Percentiles rank a stretch among this genome's conserved stretches.
Conservation (phyloP, 2,888 invertebrate species). For the Tanytarsus gracilentus region DNA sequence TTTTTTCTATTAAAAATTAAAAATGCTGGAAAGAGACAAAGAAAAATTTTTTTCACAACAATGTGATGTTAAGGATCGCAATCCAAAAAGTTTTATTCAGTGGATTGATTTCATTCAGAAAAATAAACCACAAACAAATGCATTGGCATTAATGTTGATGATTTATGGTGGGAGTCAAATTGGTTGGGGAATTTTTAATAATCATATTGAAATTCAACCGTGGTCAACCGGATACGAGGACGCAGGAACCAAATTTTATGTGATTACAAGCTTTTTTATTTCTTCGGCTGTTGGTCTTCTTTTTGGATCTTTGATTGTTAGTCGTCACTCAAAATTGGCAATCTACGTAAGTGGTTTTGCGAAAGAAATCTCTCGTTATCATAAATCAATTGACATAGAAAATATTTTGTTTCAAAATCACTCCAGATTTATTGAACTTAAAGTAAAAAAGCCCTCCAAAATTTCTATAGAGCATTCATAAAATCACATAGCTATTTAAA, state of each 20-base stretch:
- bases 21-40: too few species aligned
- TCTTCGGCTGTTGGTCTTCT: slow-evolving; percentile 27
- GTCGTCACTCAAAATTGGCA: slow-evolving; percentile 14
- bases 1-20: too few species aligned
- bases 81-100: background rate
- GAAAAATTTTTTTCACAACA: too few species aligned
- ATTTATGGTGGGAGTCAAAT: slow-evolving; percentile 27
- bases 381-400: background rate
- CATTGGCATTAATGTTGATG: slow-evolving; percentile 20
- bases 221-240: slow-evolving; percentile 21
- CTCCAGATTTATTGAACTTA: too few species aligned
- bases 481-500: too few species aligned
- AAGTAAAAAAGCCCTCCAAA: too few species aligned
- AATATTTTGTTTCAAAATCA: background rate
- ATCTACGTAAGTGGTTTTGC: slow-evolving; percentile 28
- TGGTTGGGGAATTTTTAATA: slow-evolving; percentile 29
- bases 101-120: slow-evolving; percentile 29
- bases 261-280: slow-evolving; percentile 26
- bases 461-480: background rate
- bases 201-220: slow-evolving; percentile 14
- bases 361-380: background rate
- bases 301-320: slow-evolving; percentile 1
- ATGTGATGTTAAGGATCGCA: background rate
- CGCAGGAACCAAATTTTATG: slow-evolving; percentile 20
- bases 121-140: slow-evolving; percentile 30